phyloP scores from a whole-genome alignment of 2,797 vertebrate species.

The Chiroxiphia lanceolata region DNA sequence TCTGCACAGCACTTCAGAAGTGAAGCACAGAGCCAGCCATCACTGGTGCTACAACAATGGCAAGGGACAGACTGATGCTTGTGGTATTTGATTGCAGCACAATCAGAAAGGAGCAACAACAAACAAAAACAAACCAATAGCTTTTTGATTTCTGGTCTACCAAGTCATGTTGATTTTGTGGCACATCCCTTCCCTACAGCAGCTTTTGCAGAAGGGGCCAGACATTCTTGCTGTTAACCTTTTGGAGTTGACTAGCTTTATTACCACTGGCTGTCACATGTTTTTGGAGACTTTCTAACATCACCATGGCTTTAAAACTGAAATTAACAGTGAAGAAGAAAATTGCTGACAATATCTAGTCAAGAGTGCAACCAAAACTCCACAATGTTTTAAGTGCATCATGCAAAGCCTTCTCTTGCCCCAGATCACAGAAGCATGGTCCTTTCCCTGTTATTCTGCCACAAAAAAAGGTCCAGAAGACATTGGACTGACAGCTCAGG shows the following conservation, averaged over 20 bases:
- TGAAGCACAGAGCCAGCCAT: fast-evolving
- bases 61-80: fast-evolving
- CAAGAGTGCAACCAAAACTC: not conserved
- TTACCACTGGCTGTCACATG: not conserved
- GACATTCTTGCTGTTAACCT: not conserved
- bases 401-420: not conserved
- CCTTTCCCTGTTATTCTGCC: not conserved
- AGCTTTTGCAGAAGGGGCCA: not conserved
- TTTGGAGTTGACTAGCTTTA: not conserved
- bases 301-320: not conserved
- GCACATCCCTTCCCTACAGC: not conserved
- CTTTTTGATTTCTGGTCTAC: not conserved
- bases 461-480: not conserved
- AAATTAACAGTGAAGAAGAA: not conserved
- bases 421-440: not conserved
- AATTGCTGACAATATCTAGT: not conserved
- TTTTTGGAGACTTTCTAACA: not conserved
- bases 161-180: not conserved
- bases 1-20: not conserved
- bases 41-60: not conserved
- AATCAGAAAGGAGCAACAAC: not conserved
- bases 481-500: not conserved
- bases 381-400: not conserved
- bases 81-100: not conserved
- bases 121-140: not conserved